Conservation (phyloP, 1,140 invertebrate genomes). For the Drosophila varians region DNA sequence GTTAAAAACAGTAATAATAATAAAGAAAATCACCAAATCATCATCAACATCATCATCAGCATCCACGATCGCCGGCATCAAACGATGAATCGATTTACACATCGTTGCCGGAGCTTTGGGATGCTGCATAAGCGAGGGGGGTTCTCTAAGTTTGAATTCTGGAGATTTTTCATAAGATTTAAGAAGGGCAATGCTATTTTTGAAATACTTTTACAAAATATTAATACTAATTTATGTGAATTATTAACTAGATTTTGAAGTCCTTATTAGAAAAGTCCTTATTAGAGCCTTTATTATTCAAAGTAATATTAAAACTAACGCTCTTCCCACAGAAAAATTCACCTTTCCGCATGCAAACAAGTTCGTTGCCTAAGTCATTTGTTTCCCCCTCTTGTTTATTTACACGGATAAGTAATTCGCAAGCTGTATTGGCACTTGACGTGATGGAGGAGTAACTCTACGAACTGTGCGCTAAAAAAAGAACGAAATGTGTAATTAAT, state of each 20-base stretch:
- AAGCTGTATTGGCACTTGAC: conserved; percentile 9
- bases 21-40: conserved; percentile 82
- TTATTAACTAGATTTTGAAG: too few species aligned
- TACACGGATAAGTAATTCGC: conserved; percentile 37
- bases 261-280: too few species aligned
- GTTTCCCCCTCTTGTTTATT: conserved; percentile 42
- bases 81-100: conserved; percentile 79
- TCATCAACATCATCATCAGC: conserved; percentile 72
- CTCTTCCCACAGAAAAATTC: background rate
- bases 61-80: conserved; percentile 59
- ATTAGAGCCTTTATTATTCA: too few species aligned
- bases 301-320: too few species aligned
- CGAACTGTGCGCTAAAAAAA: background rate
- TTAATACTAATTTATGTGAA: too few species aligned
- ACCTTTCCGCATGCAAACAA: background rate
- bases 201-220: too few species aligned
- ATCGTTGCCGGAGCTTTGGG: conserved; percentile 48
- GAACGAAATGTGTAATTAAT: conserved; percentile 62
- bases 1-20: conserved; percentile 82
- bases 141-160: background rate
- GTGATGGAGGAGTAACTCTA: conserved; percentile 3
- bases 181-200: too few species aligned
- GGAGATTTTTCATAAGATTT: background rate
- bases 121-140: conserved; percentile 7
- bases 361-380: conserved; percentile 74